Conservation (phyloP, 1,140 invertebrate species). For the Zaprionus africanus region DNA sequence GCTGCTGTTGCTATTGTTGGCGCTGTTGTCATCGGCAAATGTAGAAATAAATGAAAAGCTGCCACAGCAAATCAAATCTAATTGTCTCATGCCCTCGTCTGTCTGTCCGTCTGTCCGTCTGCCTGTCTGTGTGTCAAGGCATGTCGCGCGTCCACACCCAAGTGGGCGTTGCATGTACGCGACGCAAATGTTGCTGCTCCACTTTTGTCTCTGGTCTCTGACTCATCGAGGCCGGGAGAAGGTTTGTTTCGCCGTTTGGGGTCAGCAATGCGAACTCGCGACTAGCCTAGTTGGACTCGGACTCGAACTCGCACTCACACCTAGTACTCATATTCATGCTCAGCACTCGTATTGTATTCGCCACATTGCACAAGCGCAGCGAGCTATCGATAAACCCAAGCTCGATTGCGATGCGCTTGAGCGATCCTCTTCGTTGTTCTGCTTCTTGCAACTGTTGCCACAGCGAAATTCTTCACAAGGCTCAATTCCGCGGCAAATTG, state of each 20-base stretch:
- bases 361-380: constrained; percentile 12
- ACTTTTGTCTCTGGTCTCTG: constrained; percentile 40
- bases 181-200: constrained; percentile 41
- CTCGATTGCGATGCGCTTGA: constrained; percentile 32
- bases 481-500: constrained; percentile 6
- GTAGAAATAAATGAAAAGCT: constrained; percentile 57
- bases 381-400: constrained; percentile 32
- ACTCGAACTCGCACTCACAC: background rate
- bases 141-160: constrained; percentile 65
- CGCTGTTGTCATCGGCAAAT: constrained; percentile 56
- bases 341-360: background rate
- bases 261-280: background rate
- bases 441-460: constrained; percentile 23
- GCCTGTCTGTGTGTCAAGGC: constrained; percentile 35
- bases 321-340: background rate
- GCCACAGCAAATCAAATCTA: constrained; percentile 68
- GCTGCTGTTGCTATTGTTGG: background rate
- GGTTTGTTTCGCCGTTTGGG: constrained; percentile 22
- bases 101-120: background rate
- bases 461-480: constrained; percentile 40
- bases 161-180: constrained; percentile 58
- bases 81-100: constrained; percentile 31
- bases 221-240: constrained; percentile 54
- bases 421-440: background rate
- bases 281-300: background rate